phyloP scores from a whole-genome alignment of 1,140 invertebrate genomes.

The Sarcophaga bullata region DNA sequence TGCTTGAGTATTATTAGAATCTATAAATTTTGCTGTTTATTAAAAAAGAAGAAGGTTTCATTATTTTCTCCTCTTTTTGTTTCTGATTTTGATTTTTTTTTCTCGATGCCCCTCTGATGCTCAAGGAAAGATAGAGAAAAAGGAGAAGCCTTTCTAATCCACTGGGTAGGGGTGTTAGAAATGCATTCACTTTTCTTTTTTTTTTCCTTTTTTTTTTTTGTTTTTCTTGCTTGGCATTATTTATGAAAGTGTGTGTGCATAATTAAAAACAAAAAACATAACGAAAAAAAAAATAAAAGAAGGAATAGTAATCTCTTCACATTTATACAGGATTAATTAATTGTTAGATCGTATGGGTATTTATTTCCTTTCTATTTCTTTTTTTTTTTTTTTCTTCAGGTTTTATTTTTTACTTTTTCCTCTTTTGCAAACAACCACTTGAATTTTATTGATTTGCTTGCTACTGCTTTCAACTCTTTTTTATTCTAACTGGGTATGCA shows the following conservation, averaged over 20 bases:
- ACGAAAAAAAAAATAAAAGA: too few relatives aligned
- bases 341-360: slow-evolving; percentile 7
- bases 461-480: background rate
- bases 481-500: background rate
- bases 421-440: background rate
- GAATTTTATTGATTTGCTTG: slow-evolving; percentile 23
- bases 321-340: slow-evolving; percentile 4
- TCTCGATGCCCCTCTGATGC: too few relatives aligned
- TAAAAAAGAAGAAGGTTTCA: background rate
- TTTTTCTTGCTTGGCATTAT: background rate
- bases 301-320: background rate
- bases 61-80: slow-evolving; percentile 6
- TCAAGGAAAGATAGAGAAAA: too few relatives aligned
- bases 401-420: background rate
- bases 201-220: too few relatives aligned
- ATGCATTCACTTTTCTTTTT: too few relatives aligned
- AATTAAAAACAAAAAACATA: too few relatives aligned
- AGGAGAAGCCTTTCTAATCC: background rate
- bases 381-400: background rate
- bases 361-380: background rate
- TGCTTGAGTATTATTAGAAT: slow-evolving; percentile 9
- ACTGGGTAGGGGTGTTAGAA: background rate
- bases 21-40: slow-evolving; percentile 17
- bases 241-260: background rate
- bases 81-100: too few relatives aligned